phyloP scores from a whole-genome alignment of 2,888 invertebrate species.

The Oligia latruncula region DNA sequence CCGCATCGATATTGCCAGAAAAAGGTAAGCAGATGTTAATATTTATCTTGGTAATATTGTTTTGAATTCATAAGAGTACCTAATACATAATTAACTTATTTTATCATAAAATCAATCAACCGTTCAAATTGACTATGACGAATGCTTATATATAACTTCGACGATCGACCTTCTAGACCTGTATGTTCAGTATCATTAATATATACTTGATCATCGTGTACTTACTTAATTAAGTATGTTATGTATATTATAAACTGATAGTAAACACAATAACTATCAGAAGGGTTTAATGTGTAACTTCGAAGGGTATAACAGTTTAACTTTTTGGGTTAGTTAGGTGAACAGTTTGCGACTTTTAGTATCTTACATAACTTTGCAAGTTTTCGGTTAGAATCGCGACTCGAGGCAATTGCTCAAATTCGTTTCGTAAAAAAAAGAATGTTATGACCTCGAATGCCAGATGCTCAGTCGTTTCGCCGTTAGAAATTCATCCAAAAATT shows the following conservation, averaged over 20 bases:
- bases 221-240: slow-evolving; percentile 15
- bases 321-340: background rate
- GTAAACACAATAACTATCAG: slow-evolving; percentile 21
- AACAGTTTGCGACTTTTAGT: slow-evolving; percentile 8
- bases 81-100: background rate
- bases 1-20: slow-evolving; percentile 18
- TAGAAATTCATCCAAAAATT: slow-evolving; percentile 47
- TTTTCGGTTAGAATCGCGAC: slow-evolving; percentile 41
- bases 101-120: slow-evolving; percentile 12
- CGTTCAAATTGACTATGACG: slow-evolving; percentile 31
- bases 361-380: slow-evolving; percentile 30
- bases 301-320: background rate
- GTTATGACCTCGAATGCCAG: slow-evolving; percentile 58
- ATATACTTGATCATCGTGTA: slow-evolving; percentile 29
- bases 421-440: slow-evolving; percentile 59
- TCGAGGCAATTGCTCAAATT: slow-evolving; percentile 52
- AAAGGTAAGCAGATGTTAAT: slow-evolving; percentile 40
- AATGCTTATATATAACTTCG: slow-evolving; percentile 26
- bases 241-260: slow-evolving; percentile 5
- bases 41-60: background rate
- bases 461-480: slow-evolving; percentile 47
- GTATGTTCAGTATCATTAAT: slow-evolving; percentile 45
- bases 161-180: slow-evolving; percentile 42
- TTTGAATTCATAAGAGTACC: background rate
- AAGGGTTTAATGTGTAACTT: slow-evolving; percentile 3